These are phyloP conservation scores for Anthoscopus minutus DNA, from an alignment of 2,113 vertebrate genomes.

Conservation along the genomic window DNA sequence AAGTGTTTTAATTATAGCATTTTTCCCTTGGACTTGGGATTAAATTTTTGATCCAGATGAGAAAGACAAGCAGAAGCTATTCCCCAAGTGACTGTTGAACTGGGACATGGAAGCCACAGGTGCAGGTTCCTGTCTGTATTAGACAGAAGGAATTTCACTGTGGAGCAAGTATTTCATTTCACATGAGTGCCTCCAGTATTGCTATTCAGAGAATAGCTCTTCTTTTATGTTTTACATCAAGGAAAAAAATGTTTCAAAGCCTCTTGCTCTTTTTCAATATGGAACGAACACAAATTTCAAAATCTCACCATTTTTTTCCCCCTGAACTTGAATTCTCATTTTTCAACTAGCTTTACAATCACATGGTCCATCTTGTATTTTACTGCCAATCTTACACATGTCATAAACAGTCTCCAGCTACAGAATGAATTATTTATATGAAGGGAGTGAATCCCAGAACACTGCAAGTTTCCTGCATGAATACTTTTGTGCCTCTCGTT, in stretches of 20 bases:
- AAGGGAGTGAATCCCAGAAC: slow-evolving; percentile 54
- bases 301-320: not conserved
- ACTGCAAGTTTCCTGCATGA: slow-evolving; percentile 48
- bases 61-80: not conserved
- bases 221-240: not conserved
- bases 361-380: slow-evolving; percentile 7
- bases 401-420: slow-evolving; percentile 49
- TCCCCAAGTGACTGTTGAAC: not conserved
- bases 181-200: slow-evolving; percentile 27
- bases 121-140: slow-evolving; percentile 17
- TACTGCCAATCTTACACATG: slow-evolving; percentile 37
- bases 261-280: not conserved
- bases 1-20: not conserved
- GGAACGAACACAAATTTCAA: not conserved
- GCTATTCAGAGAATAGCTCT: not conserved
- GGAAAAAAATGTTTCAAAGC: not conserved
- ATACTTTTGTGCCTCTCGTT: slow-evolving; percentile 51
- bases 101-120: slow-evolving; percentile 15
- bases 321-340: not conserved
- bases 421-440: slow-evolving; percentile 55
- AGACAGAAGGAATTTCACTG: slow-evolving; percentile 26
- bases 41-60: not conserved
- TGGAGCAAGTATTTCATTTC: not conserved
- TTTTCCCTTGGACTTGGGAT: not conserved
- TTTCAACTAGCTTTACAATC: not conserved